Conservation (phyloP, 2,888 invertebrate species). For the Mimumesa dahlbomi region DNA sequence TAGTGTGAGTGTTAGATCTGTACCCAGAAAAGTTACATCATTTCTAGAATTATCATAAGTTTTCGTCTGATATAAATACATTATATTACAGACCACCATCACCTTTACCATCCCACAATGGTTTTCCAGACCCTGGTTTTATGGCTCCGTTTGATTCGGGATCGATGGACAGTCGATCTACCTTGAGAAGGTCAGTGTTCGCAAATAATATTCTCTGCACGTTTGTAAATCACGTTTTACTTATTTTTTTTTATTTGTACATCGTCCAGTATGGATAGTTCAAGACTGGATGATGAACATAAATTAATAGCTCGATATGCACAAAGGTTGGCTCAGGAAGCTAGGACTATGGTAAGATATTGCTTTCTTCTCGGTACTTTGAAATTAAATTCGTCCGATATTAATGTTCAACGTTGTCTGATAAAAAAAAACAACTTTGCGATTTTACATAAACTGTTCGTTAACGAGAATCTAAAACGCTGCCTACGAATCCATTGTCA, state of each 20-base stretch:
- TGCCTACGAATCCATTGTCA: not conserved
- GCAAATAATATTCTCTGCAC: conserved; percentile 14
- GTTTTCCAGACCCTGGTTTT: conserved; percentile 88
- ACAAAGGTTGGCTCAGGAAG: conserved; percentile 95
- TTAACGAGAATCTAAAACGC: not conserved
- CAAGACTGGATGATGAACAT: conserved; percentile 92
- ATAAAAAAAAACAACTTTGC: not conserved
- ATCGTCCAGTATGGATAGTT: conserved; percentile 75
- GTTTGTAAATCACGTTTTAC: conserved; percentile 49
- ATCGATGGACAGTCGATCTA: conserved; percentile 87
- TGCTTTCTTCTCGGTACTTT: conserved; percentile 1
- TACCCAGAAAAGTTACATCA: not conserved
- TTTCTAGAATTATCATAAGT: conserved; percentile 6
- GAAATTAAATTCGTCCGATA: not conserved
- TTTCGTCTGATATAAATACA: conserved; percentile 45
- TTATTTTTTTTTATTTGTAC: conserved; percentile 50
- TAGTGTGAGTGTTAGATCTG: conserved; percentile 88
- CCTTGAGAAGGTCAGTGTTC: conserved; percentile 81
- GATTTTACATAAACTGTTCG: not conserved
- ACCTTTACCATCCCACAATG: conserved; percentile 95
- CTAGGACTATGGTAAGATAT: conserved; percentile 84
- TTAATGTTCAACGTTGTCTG: not conserved
- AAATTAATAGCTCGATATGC: conserved; percentile 98
- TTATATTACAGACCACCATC: conserved; percentile 89
- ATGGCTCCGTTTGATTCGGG: conserved; percentile 88